phyloP scores from a whole-genome alignment of 2,113 vertebrate species.

The Lampris incognitus region DNA sequence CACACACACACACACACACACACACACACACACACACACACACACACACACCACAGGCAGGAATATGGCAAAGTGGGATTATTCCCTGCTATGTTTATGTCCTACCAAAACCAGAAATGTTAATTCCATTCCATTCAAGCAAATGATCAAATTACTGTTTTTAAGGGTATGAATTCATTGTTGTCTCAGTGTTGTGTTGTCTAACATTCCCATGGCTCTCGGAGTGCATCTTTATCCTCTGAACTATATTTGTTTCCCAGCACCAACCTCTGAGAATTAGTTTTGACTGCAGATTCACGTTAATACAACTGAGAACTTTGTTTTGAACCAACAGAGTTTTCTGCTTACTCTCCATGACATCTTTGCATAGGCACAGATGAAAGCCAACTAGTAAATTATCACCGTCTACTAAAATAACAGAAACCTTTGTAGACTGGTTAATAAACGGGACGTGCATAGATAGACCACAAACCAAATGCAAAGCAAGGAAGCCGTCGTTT shows the following conservation, averaged over 20 bases:
- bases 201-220: constrained; percentile 22
- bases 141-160: constrained; percentile 10
- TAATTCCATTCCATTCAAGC: constrained; percentile 1
- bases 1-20: neutral
- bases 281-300: constrained; percentile 1
- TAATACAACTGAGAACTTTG: neutral
- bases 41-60: constrained; percentile 2
- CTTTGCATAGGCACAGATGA: neutral
- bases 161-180: constrained; percentile 7
- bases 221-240: neutral
- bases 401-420: neutral
- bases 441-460: neutral
- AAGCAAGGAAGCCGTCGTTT: neutral
- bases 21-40: constrained; percentile 9
- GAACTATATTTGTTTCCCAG: constrained; percentile 3
- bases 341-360: constrained; percentile 3
- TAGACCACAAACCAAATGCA: neutral
- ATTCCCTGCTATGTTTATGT: constrained; percentile 1
- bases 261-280: constrained; percentile 1
- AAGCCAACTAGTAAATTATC: constrained; percentile 28
- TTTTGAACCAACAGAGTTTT: neutral
- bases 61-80: neutral
- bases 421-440: neutral
- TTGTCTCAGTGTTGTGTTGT: neutral
- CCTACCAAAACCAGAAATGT: neutral